Percentiles rank a stretch among this genome's conserved stretches.
Evolutionary conservation across 2,888 invertebrate genomes (phyloP).

Genomic region (Calameuta pallipes): DNA sequence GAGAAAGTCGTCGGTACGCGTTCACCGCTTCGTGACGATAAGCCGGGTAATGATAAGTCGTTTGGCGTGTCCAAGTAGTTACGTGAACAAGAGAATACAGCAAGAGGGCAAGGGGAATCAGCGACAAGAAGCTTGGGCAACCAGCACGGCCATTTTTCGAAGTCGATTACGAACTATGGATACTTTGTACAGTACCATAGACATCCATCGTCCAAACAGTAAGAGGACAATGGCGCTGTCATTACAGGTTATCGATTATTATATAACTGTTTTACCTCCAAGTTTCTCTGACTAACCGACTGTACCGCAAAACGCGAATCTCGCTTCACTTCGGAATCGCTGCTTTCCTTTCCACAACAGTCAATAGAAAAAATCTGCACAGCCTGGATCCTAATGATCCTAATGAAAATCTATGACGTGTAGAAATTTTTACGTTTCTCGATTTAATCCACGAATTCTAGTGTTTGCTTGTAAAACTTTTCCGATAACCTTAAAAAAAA

Average conservation of each 20-base stretch:
- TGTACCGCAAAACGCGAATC: background rate
- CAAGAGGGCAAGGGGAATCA: background rate
- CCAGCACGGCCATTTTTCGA: background rate
- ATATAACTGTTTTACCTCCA: background rate
- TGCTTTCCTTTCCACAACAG: background rate
- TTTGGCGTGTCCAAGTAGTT: background rate
- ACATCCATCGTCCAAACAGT: background rate
- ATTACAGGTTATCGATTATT: background rate
- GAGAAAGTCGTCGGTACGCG: background rate
- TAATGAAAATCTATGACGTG: background rate
- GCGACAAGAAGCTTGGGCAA: background rate
- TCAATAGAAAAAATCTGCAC: background rate
- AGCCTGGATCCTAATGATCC: background rate
- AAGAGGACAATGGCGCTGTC: background rate
- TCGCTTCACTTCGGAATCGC: background rate
- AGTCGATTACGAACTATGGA: background rate
- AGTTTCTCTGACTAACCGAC: background rate
- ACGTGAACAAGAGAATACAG: background rate
- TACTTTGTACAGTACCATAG: background rate
- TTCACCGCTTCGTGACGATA: background rate
- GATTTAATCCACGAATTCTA: background rate
- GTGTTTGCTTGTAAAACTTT: background rate
- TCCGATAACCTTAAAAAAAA: background rate
- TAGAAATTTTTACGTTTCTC: background rate
- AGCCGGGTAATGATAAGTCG: background rate